Evolutionary conservation across 2,113 vertebrate genomes (phyloP).

Genomic region (Scatophagus argus): DNA sequence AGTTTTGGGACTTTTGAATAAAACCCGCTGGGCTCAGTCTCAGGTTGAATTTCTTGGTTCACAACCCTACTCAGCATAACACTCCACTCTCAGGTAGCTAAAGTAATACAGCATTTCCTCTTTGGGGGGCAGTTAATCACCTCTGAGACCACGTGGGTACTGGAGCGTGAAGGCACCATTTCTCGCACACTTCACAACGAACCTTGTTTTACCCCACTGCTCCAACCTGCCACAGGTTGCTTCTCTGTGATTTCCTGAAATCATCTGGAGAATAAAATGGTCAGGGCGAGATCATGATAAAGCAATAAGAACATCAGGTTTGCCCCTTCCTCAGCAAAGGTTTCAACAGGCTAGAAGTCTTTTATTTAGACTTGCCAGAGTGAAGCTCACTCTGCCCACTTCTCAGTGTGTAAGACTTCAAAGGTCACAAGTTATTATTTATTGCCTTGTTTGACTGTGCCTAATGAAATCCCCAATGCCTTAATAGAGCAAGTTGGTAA

Average conservation of each 20-base stretch:
- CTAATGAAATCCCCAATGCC: conserved; percentile 77
- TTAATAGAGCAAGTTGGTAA: conserved; percentile 76
- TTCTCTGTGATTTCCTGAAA: conserved; percentile 35
- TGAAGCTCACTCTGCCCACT: conserved; percentile 40
- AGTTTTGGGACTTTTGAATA: conserved; percentile 27
- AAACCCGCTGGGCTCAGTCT: conserved; percentile 22
- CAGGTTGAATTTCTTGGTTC: conserved; percentile 38
- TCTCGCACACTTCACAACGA: conserved; percentile 76
- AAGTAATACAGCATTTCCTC: conserved; percentile 75
- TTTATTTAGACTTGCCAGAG: conserved; percentile 28
- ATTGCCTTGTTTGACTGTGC: conserved; percentile 75
- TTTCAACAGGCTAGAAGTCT: conserved; percentile 31
- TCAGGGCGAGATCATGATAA: conserved; percentile 26
- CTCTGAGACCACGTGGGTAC: conserved; percentile 71
- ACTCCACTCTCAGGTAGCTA: conserved; percentile 55
- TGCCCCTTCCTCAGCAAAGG: conserved; percentile 22
- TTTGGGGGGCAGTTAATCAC: conserved; percentile 77
- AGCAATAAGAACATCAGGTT: conserved; percentile 34
- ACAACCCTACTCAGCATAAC: conserved; percentile 14
- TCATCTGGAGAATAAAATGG: background rate
- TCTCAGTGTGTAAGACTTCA: conserved; percentile 55
- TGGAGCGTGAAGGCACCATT: conserved; percentile 76
- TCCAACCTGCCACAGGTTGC: conserved; percentile 7
- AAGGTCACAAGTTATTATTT: conserved; percentile 83
- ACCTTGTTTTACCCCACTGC: conserved; percentile 64